Conservation (phyloP, 1,140 invertebrate genomes). For the Nasonia vitripennis region DNA sequence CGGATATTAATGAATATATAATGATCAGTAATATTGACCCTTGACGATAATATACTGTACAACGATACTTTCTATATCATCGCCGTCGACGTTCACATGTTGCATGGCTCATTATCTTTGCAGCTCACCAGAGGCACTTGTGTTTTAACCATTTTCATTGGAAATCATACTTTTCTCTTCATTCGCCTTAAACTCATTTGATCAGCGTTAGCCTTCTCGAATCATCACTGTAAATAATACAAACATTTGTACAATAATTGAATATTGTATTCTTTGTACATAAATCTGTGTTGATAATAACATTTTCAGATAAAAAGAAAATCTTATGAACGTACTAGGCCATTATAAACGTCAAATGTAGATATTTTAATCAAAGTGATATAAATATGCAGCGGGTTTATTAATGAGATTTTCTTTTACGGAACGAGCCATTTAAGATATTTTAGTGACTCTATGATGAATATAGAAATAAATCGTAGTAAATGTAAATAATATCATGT, state of each 20-base stretch:
- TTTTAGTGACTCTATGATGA: not conserved
- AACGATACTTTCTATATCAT: constrained; percentile 30
- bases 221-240: constrained; percentile 47
- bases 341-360: not conserved
- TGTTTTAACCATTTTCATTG: constrained; percentile 55
- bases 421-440: not conserved
- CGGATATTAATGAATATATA: constrained; percentile 6
- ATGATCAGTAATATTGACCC: not conserved
- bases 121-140: constrained; percentile 53
- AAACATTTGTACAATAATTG: constrained; percentile 21
- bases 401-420: constrained; percentile 38
- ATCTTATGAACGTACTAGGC: not conserved
- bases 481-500: constrained; percentile 38
- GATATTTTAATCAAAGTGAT: not conserved
- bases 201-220: constrained; percentile 23
- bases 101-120: constrained; percentile 63
- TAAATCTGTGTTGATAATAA: constrained; percentile 30
- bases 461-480: not conserved
- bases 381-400: not conserved
- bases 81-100: constrained; percentile 52
- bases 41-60: not conserved
- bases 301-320: constrained; percentile 25
- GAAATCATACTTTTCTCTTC: constrained; percentile 51
- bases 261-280: constrained; percentile 34
- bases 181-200: constrained; percentile 55